Percentiles rank a stretch among this genome's conserved stretches.
These are phyloP conservation scores for Plectrocnemia conspersa DNA, from an alignment of 1,140 invertebrate species.

Conservation along the genomic window DNA sequence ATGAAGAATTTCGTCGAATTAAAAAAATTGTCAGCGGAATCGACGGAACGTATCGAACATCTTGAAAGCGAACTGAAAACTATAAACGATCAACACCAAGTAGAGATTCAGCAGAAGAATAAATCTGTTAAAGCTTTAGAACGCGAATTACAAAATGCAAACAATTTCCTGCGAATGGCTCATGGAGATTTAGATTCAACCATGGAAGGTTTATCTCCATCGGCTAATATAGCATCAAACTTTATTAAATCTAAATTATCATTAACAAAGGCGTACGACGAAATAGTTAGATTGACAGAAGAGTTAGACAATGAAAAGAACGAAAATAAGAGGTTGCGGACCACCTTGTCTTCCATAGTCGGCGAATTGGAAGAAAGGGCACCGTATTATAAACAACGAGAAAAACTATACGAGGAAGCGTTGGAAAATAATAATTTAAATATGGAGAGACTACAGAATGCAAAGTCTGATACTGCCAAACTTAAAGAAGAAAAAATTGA, in stretches of 20 bases:
- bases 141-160: constrained; percentile 74
- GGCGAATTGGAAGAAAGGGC: constrained; percentile 83
- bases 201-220: constrained; percentile 77
- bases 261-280: constrained; percentile 84
- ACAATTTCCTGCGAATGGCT: constrained; percentile 70
- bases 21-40: constrained; percentile 70
- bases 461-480: constrained; percentile 67
- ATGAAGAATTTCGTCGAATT: constrained; percentile 72
- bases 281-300: constrained; percentile 73
- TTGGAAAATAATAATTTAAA: constrained; percentile 66
- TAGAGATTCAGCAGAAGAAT: constrained; percentile 63
- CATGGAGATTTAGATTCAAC: constrained; percentile 70
- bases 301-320: constrained; percentile 69
- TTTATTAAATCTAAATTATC: constrained; percentile 80
- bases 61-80: constrained; percentile 69
- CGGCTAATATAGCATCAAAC: constrained; percentile 76
- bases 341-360: constrained; percentile 74
- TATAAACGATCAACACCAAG: constrained; percentile 57
- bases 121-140: constrained; percentile 66
- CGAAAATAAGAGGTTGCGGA: constrained; percentile 73
- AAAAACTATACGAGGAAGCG: constrained; percentile 71
- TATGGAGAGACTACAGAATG: constrained; percentile 67
- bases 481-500: constrained; percentile 67
- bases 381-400: constrained; percentile 73
- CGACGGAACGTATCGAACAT: constrained; percentile 71